Evolutionary conservation across 2,888 invertebrate genomes (phyloP).

Genomic region (Lasioglossum villosulum): DNA sequence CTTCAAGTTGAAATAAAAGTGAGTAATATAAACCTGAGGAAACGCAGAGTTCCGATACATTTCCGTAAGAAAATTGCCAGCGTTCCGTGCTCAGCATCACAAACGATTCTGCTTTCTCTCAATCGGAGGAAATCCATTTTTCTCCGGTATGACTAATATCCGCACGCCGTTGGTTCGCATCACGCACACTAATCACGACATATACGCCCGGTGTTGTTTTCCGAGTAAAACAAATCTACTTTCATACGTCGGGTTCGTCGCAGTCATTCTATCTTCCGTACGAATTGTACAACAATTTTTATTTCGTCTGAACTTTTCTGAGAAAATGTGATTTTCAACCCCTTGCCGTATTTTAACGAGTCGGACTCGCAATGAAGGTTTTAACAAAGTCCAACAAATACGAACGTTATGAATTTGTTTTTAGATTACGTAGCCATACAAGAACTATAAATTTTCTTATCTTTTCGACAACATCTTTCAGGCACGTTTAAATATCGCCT

Average conservation of each 20-base stretch:
- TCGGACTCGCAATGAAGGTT: too few species aligned
- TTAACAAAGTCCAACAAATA: too few species aligned
- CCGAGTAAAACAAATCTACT: slow-evolving; percentile 17
- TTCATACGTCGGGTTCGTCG: slow-evolving; percentile 16
- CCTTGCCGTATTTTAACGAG: too few species aligned
- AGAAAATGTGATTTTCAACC: too few species aligned
- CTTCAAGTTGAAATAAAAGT: not conserved
- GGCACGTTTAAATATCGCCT: too few species aligned
- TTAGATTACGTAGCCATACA: too few species aligned
- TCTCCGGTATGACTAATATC: slow-evolving; percentile 46
- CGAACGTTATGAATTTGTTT: too few species aligned
- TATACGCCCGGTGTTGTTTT: slow-evolving; percentile 9
- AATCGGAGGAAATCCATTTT: slow-evolving; percentile 21
- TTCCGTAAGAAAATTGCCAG: too few species aligned
- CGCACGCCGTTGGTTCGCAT: not conserved
- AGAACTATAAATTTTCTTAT: too few species aligned
- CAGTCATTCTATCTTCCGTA: not conserved
- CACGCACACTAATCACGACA: not conserved
- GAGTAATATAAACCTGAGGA: not conserved
- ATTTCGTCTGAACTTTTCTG: not conserved
- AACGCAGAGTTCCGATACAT: not conserved
- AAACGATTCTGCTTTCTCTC: slow-evolving; percentile 58
- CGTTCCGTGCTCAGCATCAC: slow-evolving; percentile 2
- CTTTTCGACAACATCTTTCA: too few species aligned
- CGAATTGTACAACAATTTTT: not conserved